Conservation (phyloP, 2,888 invertebrate species). For the Camponotus fellah region DNA sequence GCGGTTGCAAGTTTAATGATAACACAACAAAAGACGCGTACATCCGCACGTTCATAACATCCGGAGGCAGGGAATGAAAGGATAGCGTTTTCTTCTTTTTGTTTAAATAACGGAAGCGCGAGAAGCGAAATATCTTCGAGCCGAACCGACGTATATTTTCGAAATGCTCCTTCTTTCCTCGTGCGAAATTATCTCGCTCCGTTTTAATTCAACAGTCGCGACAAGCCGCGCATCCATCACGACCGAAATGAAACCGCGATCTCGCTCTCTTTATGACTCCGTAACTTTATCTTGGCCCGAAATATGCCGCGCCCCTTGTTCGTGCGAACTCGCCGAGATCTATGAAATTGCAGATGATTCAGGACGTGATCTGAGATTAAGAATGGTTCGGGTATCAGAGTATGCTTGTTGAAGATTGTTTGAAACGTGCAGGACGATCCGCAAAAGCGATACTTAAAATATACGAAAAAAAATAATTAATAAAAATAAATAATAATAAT, state of each 20-base stretch:
- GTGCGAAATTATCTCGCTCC: slow-evolving; percentile 22
- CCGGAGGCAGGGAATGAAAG: background rate
- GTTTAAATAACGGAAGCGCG: slow-evolving; percentile 10
- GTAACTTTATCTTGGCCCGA: slow-evolving; percentile 23
- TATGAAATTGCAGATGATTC: slow-evolving; percentile 18
- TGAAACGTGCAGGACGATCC: background rate
- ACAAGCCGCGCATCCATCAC: slow-evolving; percentile 24
- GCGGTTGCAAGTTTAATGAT: slow-evolving; percentile 50
- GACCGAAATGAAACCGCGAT: slow-evolving; percentile 3
- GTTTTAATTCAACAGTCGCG: slow-evolving; percentile 37
- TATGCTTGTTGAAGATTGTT: background rate
- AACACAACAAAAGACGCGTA: slow-evolving; percentile 38
- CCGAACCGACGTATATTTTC: slow-evolving; percentile 16
- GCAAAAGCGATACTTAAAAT: slow-evolving; percentile 3
- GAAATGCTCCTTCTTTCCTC: background rate
- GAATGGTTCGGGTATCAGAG: background rate
- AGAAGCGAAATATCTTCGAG: slow-evolving; percentile 13
- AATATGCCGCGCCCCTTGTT: background rate
- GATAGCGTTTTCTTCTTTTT: background rate
- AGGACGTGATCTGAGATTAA: slow-evolving; percentile 9
- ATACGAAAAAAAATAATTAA: background rate
- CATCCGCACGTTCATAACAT: slow-evolving; percentile 12
- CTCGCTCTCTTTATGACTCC: slow-evolving; percentile 19
- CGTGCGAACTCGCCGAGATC: background rate
- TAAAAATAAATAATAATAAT: too few relatives aligned